Evolutionary conservation across 1,140 invertebrate genomes (phyloP), one percentile per base, ranked within the genome.

Genomic region (Acromyrmex charruanus): DNA sequence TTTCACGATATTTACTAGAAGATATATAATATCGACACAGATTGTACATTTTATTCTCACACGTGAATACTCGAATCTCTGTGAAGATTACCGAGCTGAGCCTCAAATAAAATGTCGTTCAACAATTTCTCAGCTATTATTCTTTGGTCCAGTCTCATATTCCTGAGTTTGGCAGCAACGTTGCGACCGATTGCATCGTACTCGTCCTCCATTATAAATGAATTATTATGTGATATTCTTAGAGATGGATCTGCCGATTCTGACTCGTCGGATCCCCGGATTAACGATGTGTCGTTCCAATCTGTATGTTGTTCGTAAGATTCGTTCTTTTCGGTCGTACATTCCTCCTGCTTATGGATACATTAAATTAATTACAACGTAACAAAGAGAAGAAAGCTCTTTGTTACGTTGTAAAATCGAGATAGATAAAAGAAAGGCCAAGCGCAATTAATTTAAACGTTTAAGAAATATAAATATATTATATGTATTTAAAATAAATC

Each of bases 31-130:
- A 79, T 51, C 7, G 77, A 31, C 49, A 18, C 12, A 69, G 18
- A 25, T 65, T 65, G 16, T 49, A 63, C 25, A 51, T 49, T 66
- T 14, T 18, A n/a, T n/a, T 80, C 16, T 94, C 81, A 95, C 77
- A 95, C 93, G 44, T 95, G 94, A 66, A 95, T 93, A 85, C 88
- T 95, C 10, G 94, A 95, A 79, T 94, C 93, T 92, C 94, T 93
- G 66, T 94, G 94, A 88, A 95, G 94, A 85, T 94, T 95, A 65
- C 95, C 94, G 14, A 95, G 91, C 85, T 95, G 95, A 71, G 94
- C 95, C 85, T 95, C 94, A 80, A 95, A 95, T 25, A 95, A 87
- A 85, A 95, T 94, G 85, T 95, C 94, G 87, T 95, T 95, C n/a
- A 95, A 71, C 58, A 95, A 85, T 90, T 95, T 95, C 66, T 95